Base-by-base conservation (phyloP, 2,888 invertebrate species). In the Drosophila lacicola region DNA sequence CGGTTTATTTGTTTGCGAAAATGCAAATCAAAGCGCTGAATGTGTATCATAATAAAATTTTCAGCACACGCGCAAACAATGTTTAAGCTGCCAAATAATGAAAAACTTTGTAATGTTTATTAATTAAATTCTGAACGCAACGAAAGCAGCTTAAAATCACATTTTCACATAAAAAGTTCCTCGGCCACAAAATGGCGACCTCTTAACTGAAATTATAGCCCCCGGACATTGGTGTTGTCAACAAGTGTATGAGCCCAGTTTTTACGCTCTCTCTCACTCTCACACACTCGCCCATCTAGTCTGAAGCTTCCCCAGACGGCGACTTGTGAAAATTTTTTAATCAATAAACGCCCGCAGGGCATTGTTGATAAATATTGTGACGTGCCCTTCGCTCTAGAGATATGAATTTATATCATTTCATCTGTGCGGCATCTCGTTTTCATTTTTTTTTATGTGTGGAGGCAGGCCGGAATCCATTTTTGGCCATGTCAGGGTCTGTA, bases 331-430 rank as follows among this genome's bases (percentile, higher is more conserved):
- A 55, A 63, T 72, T 85, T 83, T 84, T 88, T 88, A 84, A 88
- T 84, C 88, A 84, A 84, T 84, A 84, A 74, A 65, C 49, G 47
- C 46, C 84, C 86, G 46, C 47, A 13, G 83, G 88, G 61, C 64
- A 72, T 80, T 85, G 80, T 79, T 77, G 80, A 75, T 82, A 88
- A 85, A 88, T 74, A 74, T 85, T 87, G 39, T 71, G 74, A 70
- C 45, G 62, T 56, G 57, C 54, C 47, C 60, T 21, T 10, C 25
- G 42, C 65, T 54, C 25, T 29, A n/a, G 25, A 71, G 69, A 84
- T 73, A 78, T 75, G 64, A 78, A 78, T 84, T 70, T 64, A 70
- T 84, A 83, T 78, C 61, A 73, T 68, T 81, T 69, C 53, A 56
- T 45, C 49, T 50, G 11, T 5, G 10, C 5, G 14, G 25, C 37